A percentile compares a stretch with the other conserved stretches of the same genome.
phyloP scores from a whole-genome alignment of 2,113 vertebrate genomes.

The Salvelinus sp. region DNA sequence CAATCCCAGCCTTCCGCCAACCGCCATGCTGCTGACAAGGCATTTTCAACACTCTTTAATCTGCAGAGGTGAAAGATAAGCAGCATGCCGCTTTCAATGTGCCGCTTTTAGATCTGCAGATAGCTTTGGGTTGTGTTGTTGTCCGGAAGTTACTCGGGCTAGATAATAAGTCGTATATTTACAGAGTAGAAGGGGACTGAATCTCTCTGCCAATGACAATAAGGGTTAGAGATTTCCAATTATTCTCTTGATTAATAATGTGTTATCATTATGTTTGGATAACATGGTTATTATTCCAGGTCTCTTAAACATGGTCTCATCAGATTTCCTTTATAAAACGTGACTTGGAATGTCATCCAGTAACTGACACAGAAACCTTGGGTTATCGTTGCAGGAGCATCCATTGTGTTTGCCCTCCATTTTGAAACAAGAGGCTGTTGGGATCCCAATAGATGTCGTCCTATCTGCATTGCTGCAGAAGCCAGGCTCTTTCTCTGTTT shows the following conservation, averaged over 20 bases:
- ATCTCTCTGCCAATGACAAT: too few species aligned
- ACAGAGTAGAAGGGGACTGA: not conserved
- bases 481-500: slow-evolving; percentile 35
- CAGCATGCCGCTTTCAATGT: slow-evolving; percentile 11
- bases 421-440: slow-evolving; percentile 9
- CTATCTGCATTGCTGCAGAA: slow-evolving; percentile 53
- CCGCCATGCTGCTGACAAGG: slow-evolving; percentile 39
- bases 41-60: slow-evolving; percentile 48
- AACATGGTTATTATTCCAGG: too few species aligned
- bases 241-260: too few species aligned
- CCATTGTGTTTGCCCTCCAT: slow-evolving; percentile 14
- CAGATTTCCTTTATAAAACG: not conserved
- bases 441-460: slow-evolving; percentile 15
- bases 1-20: slow-evolving; percentile 30
- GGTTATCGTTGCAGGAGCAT: not conserved
- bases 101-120: slow-evolving; percentile 15
- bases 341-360: not conserved
- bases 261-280: too few species aligned
- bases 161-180: slow-evolving; percentile 16
- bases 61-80: slow-evolving; percentile 26
- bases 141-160: not conserved
- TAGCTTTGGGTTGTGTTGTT: slow-evolving; percentile 23
- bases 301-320: too few species aligned
- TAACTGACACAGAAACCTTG: not conserved
- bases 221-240: too few species aligned